Percentiles rank a stretch among this genome's conserved stretches.
Evolutionary conservation across 1,140 invertebrate genomes (phyloP).

Genomic region (Hirudo medicinalis): DNA sequence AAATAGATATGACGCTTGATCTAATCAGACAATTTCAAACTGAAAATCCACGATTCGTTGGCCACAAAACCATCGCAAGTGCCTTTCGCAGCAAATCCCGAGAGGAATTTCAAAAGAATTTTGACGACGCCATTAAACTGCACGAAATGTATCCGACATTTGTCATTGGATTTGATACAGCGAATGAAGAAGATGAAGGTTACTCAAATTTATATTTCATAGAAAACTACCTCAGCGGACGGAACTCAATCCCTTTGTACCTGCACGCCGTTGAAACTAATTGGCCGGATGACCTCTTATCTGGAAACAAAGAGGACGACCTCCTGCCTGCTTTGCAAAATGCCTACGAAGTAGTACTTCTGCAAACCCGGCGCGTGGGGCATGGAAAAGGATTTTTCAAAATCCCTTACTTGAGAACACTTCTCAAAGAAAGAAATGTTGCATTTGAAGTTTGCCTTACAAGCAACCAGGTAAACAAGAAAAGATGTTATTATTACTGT

Average conservation of each 20-base stretch:
- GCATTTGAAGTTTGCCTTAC: slow-evolving; percentile 28
- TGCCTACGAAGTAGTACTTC: slow-evolving; percentile 26
- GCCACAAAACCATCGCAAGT: slow-evolving; percentile 24
- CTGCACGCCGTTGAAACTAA: slow-evolving; percentile 30
- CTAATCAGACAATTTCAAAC: background rate
- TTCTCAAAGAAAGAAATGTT: slow-evolving; percentile 25
- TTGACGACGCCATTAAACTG: slow-evolving; percentile 17
- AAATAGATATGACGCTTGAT: slow-evolving; percentile 18
- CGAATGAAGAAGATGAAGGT: slow-evolving; percentile 29
- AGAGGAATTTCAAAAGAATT: background rate
- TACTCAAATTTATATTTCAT: slow-evolving; percentile 28
- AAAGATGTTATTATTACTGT: background rate
- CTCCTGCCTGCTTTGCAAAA: slow-evolving; percentile 25
- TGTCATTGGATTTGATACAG: slow-evolving; percentile 29
- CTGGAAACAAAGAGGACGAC: slow-evolving; percentile 24
- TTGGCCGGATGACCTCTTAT: slow-evolving; percentile 28
- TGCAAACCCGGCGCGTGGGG: slow-evolving; percentile 26
- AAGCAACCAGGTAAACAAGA: slow-evolving; percentile 25
- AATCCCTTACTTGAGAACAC: slow-evolving; percentile 27
- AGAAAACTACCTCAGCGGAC: no score
- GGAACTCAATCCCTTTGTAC: slow-evolving; percentile 16
- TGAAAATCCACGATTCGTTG: slow-evolving; percentile 26
- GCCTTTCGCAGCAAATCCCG: background rate
- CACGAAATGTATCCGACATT: slow-evolving; percentile 25
- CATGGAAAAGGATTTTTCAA: slow-evolving; percentile 29